Conservation (phyloP, 1,140 invertebrate genomes). For the Diorhabda sublineata region DNA sequence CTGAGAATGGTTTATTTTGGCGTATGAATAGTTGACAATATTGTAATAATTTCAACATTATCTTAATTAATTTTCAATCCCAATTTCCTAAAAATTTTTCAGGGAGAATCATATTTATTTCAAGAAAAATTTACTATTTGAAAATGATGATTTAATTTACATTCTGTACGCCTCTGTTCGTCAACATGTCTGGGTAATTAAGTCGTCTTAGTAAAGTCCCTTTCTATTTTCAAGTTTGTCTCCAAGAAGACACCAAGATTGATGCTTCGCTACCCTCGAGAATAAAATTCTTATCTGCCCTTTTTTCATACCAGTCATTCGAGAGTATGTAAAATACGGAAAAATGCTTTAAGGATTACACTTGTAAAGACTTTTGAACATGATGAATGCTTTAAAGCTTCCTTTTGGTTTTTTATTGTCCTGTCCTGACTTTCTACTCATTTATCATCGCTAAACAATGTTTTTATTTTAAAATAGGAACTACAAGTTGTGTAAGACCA, state of each 20-base stretch:
- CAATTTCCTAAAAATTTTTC: too few species aligned
- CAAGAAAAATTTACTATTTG: too few species aligned
- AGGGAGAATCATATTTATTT: too few species aligned
- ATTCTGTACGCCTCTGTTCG: not conserved
- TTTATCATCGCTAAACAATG: slow-evolving; percentile 2
- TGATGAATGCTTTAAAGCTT: slow-evolving; percentile 15
- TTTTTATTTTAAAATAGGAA: too few species aligned
- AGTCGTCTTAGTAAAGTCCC: slow-evolving; percentile 8
- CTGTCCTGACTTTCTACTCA: not conserved
- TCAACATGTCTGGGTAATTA: slow-evolving; percentile 12
- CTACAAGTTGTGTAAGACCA: too few species aligned
- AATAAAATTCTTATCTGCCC: slow-evolving; percentile 15
- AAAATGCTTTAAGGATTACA: slow-evolving; percentile 11
- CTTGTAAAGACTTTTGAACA: slow-evolving; percentile 16
- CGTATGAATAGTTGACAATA: too few species aligned
- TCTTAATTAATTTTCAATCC: too few species aligned
- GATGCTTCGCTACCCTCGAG: slow-evolving; percentile 9
- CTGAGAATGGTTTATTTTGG: too few species aligned
- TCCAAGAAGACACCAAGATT: slow-evolving; percentile 12
- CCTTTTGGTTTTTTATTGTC: slow-evolving; percentile 11
- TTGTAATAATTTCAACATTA: too few species aligned
- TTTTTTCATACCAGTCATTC: slow-evolving; percentile 4
- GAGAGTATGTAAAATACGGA: slow-evolving; percentile 5
- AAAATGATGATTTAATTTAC: too few species aligned
- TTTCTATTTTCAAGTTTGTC: slow-evolving; percentile 5